Conservation (phyloP, 2,113 vertebrate species). For the Sapayoa aenigma region DNA sequence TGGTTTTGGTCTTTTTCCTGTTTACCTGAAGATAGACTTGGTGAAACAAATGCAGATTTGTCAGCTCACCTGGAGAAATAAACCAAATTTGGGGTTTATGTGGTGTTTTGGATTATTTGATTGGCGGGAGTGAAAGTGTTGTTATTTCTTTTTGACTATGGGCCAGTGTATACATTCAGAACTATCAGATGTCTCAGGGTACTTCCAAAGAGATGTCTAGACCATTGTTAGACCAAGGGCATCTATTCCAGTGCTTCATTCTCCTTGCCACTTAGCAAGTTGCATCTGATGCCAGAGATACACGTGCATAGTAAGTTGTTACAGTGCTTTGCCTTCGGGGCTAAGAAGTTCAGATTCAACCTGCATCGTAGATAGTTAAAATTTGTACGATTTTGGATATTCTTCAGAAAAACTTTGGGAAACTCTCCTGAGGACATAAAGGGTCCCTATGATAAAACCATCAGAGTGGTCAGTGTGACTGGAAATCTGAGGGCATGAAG, state of each 20-base stretch:
- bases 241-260: not conserved
- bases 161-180: not conserved
- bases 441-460: not conserved
- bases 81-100: not conserved
- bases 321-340: not conserved
- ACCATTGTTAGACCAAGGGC: rapidly evolving
- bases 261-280: not conserved
- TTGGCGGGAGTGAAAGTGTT: not conserved
- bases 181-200: not conserved
- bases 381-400: not conserved
- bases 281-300: not conserved
- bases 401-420: not conserved
- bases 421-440: not conserved
- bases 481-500: not conserved
- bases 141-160: not conserved
- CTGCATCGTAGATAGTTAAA: not conserved
- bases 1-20: rapidly evolving
- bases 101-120: not conserved
- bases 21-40: not conserved
- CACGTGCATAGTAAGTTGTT: not conserved
- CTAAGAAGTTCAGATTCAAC: not conserved
- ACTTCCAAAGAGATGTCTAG: not conserved
- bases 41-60: not conserved
- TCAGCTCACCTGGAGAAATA: not conserved
- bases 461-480: not conserved